Percentiles rank a stretch among this genome's conserved stretches.
Evolutionary conservation across 1,140 invertebrate species (phyloP).

Genomic region (Stratiolaelaps scimitus): DNA sequence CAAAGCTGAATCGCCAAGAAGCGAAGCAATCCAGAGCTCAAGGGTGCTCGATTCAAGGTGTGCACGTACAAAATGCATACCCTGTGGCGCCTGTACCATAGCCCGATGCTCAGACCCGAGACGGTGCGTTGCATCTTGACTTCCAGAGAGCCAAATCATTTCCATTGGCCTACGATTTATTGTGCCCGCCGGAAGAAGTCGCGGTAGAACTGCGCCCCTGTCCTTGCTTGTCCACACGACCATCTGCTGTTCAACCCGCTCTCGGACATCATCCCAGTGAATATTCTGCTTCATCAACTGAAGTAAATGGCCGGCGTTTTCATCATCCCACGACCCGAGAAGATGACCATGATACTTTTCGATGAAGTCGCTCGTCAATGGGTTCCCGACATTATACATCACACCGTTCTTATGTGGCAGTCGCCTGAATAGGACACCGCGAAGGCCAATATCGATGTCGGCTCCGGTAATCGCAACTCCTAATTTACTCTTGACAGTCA

Average conservation of each 20-base stretch:
- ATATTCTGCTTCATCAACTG: neutral
- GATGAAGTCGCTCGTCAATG: neutral
- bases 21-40: conserved; percentile 93
- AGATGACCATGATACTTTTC: conserved; percentile 5
- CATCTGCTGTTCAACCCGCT: neutral
- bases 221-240: neutral
- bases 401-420: neutral
- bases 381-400: neutral
- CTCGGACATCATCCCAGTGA: neutral
- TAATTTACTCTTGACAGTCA: neutral
- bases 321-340: neutral
- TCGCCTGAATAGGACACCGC: neutral
- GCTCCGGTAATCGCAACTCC: neutral
- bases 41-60: conserved; percentile 94
- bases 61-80: conserved; percentile 84
- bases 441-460: conserved; percentile 9
- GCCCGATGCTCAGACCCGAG: conserved; percentile 85
- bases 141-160: conserved; percentile 96
- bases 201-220: conserved; percentile 74
- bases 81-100: conserved; percentile 82
- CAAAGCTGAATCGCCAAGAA: conserved; percentile 74
- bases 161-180: conserved; percentile 90
- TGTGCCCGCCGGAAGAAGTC: conserved; percentile 61
- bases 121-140: conserved; percentile 73
- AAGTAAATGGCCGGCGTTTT: neutral